Base-by-base conservation (phyloP, 2,113 vertebrate genomes). In the Hylia prasina region DNA sequence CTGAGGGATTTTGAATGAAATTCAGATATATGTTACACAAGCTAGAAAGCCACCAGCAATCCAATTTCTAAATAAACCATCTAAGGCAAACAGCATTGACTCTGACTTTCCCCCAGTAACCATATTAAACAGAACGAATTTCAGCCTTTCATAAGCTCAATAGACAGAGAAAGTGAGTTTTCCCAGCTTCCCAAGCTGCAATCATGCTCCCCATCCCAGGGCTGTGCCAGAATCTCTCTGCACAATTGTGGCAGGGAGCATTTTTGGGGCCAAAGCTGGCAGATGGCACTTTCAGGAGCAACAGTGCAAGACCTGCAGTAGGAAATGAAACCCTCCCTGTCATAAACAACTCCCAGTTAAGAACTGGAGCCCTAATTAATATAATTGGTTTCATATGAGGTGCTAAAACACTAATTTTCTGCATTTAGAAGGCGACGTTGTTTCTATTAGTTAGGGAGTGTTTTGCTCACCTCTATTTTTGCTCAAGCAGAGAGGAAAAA, bases 241-340 rank as follows among this genome's bases (percentile, higher is more conserved):
- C 30, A 44, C 2, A 2, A 0, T 0, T 0, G 51, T 3, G 1
- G 37, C 71, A 85, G 66, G 1, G 6, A 64, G 27, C 33, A 15
- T 35, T 66, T 18, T 8, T 2, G 18, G 50, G 45, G 31, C 51
- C 73, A 58, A 48, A n/a, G 15, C 50, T 40, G 81, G 77, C 94
- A 95, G 90, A 61, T 90, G 87, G 47, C 61, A 25, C 51, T 89
- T 87, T 64, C 12, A 0, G 82, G n/a, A 75, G 44, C 44, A 51
- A 7, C 4, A 30, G 64, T 70, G 92, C 54, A 61, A 89, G 51
- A 83, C 37, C 47, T 47, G 56, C 42, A 58, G 81, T 0, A 33
- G 42, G 78, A 97, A 93, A 57, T 40, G 39, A 91, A 96, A 90
- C 78, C 70, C 27, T 82, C 13, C 0, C 48, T 12, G 61, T n/a